Conservation (phyloP, 2,797 vertebrate species). For the Lagocephalus sceleratus region DNA sequence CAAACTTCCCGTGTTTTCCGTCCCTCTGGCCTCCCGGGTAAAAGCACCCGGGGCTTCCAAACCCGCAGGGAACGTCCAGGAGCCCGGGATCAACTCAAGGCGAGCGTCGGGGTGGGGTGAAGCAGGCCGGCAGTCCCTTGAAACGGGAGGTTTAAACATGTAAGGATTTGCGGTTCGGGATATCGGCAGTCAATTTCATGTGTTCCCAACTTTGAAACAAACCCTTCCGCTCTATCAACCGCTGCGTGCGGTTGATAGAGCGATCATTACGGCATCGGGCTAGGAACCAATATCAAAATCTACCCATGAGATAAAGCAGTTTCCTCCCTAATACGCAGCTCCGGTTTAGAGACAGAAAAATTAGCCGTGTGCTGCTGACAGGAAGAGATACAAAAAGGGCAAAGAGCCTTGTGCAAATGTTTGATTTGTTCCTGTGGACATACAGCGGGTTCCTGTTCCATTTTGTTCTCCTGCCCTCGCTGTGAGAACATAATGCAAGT, state of each 20-base stretch:
- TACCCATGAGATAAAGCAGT: too few species aligned
- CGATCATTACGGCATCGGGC: too few species aligned
- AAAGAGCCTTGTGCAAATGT: slow-evolving; percentile 25
- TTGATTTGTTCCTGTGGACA: slow-evolving; percentile 29
- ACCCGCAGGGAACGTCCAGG: slow-evolving; percentile 7
- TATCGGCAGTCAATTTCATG: slow-evolving; percentile 34
- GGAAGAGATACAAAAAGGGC: slow-evolving; percentile 7
- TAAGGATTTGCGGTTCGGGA: slow-evolving; percentile 17
- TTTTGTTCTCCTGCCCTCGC: slow-evolving; percentile 43
- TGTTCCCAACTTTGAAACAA: slow-evolving; percentile 5
- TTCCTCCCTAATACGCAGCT: too few species aligned
- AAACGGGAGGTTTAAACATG: slow-evolving; percentile 21
- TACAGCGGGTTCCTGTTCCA: slow-evolving; percentile 21
- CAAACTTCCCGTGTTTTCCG: slow-evolving; percentile 59
- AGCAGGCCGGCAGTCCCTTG: slow-evolving; percentile 25
- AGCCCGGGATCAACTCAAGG: slow-evolving; percentile 16
- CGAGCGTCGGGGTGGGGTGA: slow-evolving; percentile 6
- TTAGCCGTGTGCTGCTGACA: slow-evolving; percentile 24
- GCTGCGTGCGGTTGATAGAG: too few species aligned
- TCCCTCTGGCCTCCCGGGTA: slow-evolving; percentile 47
- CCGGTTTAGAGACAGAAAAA: background rate
- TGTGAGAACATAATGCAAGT: slow-evolving; percentile 21
- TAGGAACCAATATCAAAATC: too few species aligned
- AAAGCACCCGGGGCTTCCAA: slow-evolving; percentile 28
- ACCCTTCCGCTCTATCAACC: too few species aligned